These are phyloP conservation scores for Gastracanthus pulcherrimus DNA, from an alignment of 2,888 invertebrate genomes.

Conservation along the genomic window DNA sequence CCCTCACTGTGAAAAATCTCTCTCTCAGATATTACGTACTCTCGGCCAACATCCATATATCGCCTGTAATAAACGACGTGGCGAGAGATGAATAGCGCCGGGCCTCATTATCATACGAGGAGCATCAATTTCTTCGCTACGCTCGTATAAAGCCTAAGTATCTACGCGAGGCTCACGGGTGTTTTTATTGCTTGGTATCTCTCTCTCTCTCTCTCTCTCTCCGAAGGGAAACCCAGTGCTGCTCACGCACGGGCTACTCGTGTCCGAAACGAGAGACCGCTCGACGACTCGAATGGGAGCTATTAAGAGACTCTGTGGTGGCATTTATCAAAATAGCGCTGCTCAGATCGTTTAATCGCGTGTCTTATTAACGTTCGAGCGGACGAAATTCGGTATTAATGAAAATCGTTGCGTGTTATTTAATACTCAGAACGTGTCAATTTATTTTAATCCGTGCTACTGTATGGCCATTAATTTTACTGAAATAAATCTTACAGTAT, in stretches of 20 bases:
- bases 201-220: not conserved
- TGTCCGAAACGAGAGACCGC: slow-evolving; percentile 3
- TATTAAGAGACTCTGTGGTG: slow-evolving; percentile 32
- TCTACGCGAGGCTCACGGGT: too few relatives aligned
- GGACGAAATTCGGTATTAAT: not conserved
- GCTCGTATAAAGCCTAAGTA: not conserved
- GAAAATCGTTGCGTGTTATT: not conserved
- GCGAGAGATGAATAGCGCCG: slow-evolving; percentile 44
- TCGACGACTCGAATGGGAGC: not conserved
- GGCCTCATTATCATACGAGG: slow-evolving; percentile 49
- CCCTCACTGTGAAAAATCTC: slow-evolving; percentile 10
- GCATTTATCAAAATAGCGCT: slow-evolving; percentile 41
- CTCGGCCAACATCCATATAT: slow-evolving; percentile 45
- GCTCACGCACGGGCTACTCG: not conserved
- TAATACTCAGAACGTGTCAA: not conserved
- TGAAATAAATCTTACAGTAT: not conserved
- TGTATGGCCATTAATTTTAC: not conserved
- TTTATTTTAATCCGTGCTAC: not conserved
- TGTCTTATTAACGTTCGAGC: slow-evolving; percentile 7
- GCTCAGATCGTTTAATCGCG: not conserved
- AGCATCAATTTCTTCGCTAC: slow-evolving; percentile 47
- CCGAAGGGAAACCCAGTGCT: not conserved
- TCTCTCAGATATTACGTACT: slow-evolving; percentile 47
- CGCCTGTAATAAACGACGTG: slow-evolving; percentile 50
- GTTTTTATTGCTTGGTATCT: too few relatives aligned